phyloP scores from a whole-genome alignment of 2,113 vertebrate species.

The Drymodes brunneopygia region DNA sequence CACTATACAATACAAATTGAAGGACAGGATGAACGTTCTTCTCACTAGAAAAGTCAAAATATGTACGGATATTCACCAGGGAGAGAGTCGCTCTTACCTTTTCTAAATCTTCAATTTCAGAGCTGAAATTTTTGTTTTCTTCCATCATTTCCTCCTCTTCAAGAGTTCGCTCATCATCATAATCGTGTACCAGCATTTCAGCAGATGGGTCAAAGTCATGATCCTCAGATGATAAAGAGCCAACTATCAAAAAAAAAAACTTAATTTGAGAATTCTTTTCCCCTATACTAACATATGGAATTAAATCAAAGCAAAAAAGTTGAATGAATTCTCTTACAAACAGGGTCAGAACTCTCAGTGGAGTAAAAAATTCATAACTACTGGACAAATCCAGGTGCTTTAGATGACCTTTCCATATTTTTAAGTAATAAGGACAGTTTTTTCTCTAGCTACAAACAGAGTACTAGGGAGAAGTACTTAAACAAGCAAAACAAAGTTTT shows the following conservation, averaged over 20 bases:
- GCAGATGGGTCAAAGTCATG: slow-evolving; percentile 98
- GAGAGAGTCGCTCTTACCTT: slow-evolving; percentile 74
- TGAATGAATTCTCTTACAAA: not conserved
- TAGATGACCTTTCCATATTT: not conserved
- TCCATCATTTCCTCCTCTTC: slow-evolving; percentile 97
- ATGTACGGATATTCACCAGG: not conserved
- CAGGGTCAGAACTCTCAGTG: not conserved
- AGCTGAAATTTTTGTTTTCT: slow-evolving; percentile 87
- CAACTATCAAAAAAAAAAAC: slow-evolving; percentile 75
- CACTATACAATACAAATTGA: not conserved
- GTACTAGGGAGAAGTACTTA: not conserved
- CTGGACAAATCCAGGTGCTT: not conserved
- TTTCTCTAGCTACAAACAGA: not conserved
- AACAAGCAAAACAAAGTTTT: not conserved
- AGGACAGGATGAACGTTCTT: not conserved
- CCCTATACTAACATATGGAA: not conserved
- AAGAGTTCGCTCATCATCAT: slow-evolving; percentile 93
- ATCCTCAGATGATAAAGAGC: slow-evolving; percentile 97
- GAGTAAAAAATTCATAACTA: not conserved
- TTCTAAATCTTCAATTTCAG: slow-evolving; percentile 96
- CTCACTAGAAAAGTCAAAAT: not conserved
- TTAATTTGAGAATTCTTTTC: slow-evolving; percentile 2
- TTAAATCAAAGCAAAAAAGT: not conserved
- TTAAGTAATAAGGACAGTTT: not conserved
- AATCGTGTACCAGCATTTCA: slow-evolving; percentile 98